Evolutionary conservation across 2,113 vertebrate genomes (phyloP), one percentile per base, ranked within the genome.

Genomic region (Rhadina sibilatrix): DNA sequence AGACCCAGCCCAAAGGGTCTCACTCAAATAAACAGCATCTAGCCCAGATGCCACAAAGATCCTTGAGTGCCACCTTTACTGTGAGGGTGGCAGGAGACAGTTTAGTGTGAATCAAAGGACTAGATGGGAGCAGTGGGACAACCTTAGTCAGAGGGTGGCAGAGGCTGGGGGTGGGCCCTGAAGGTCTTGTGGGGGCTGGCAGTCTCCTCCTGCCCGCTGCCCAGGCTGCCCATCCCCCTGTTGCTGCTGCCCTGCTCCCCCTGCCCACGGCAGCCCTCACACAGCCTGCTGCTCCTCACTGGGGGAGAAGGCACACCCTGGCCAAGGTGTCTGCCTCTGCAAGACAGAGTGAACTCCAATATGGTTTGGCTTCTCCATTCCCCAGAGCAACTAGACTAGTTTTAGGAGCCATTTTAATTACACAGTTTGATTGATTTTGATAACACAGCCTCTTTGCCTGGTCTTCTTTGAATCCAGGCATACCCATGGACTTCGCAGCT

Each of bases 181-280:
- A 37, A 64, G 17, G 15, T 52, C 61, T 74, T 25, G 0, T 0
- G 0, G 40, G 44, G 15, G 3, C 53, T 72, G 50, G 4, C 16
- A 33, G 19, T n/a, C 30, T 61, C 18, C 57, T 71, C 11, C n/a
- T 64, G 27, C 24, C 14, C 0, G 0, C 12, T 82, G 4, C 11
- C 15, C 40, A 22, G 40, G 30, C 35, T 75, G 22, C 4, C 3
- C 18, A 13, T 40, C 4, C 8, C 38, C 15, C 25, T 79, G 71
- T 3, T 74, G 35, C 57, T 76, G 5, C 19, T 25, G 4, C 11
- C 25, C 28, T 74, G 37, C 46, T 87, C 10, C 12, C 22, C 11
- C 27, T 15, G 10, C 49, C 66, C 30, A 10, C 0, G 0, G 27
- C 47, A 83, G 56, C 19, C 31, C 37, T 49, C 28, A 19, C 5